phyloP scores from a whole-genome alignment of 2,888 invertebrate genomes.

The Melanostoma scalare region DNA sequence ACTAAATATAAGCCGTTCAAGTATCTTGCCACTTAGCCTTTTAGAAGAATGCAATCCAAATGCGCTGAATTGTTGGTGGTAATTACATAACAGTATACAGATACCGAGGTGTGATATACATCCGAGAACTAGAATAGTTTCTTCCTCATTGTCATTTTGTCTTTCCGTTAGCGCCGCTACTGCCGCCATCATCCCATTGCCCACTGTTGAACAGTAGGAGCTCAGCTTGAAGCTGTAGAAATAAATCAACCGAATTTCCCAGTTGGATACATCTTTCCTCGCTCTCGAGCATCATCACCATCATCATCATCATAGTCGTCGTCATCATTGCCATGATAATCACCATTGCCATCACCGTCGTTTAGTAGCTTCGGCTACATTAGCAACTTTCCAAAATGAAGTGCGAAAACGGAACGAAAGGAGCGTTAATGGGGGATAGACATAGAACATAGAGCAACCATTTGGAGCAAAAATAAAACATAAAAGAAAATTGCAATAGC shows the following conservation, averaged over 20 bases:
- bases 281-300: constrained; percentile 38
- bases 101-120: constrained; percentile 38
- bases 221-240: constrained; percentile 47
- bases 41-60: constrained; percentile 41
- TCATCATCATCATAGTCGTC: constrained; percentile 25
- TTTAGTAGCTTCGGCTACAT: constrained; percentile 41
- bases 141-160: constrained; percentile 31
- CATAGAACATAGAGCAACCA: constrained; percentile 38
- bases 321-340: constrained; percentile 20
- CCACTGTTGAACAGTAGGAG: neutral
- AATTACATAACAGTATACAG: constrained; percentile 61
- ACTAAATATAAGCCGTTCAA: constrained; percentile 30
- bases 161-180: constrained; percentile 8
- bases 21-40: constrained; percentile 42
- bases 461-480: constrained; percentile 9
- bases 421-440: constrained; percentile 51
- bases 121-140: constrained; percentile 32
- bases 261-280: constrained; percentile 74
- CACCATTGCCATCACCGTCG: constrained; percentile 10
- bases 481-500: constrained; percentile 10
- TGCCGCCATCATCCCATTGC: neutral
- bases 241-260: constrained; percentile 79
- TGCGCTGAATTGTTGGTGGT: constrained; percentile 51
- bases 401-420: constrained; percentile 58
- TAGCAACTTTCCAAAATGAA: constrained; percentile 60